A percentile compares a stretch with the other conserved stretches of the same genome.
Evolutionary conservation across 2,113 vertebrate genomes (phyloP).

Genomic region (Chrysemys picta): DNA sequence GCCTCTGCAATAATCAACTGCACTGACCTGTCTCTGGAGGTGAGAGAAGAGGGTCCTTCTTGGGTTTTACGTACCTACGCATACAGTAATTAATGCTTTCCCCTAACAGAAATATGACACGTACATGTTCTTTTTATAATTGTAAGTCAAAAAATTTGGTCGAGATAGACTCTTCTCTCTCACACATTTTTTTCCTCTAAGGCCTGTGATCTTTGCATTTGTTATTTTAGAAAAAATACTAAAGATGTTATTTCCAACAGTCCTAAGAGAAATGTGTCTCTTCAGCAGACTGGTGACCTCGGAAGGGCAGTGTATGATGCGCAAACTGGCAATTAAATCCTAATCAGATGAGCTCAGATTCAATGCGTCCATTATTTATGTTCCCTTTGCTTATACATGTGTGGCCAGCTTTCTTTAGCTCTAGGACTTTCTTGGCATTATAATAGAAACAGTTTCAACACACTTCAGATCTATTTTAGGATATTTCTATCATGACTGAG

Average conservation of each 20-base stretch:
- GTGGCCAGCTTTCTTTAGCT: background rate
- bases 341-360: background rate
- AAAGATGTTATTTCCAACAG: background rate
- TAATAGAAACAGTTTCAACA: background rate
- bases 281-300: background rate
- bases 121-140: background rate
- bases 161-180: background rate
- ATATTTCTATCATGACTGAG: background rate
- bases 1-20: accelerated
- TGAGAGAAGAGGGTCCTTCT: background rate
- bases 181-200: background rate
- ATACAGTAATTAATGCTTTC: background rate
- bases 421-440: background rate
- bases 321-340: background rate
- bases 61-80: accelerated
- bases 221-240: background rate
- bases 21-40: background rate
- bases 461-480: background rate
- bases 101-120: background rate
- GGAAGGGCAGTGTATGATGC: background rate
- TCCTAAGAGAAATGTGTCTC: background rate
- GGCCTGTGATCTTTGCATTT: background rate
- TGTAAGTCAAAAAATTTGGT: background rate
- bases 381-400: background rate
- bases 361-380: background rate